Base-by-base conservation (phyloP, 1,140 invertebrate genomes). In the Gryon sp. region DNA sequence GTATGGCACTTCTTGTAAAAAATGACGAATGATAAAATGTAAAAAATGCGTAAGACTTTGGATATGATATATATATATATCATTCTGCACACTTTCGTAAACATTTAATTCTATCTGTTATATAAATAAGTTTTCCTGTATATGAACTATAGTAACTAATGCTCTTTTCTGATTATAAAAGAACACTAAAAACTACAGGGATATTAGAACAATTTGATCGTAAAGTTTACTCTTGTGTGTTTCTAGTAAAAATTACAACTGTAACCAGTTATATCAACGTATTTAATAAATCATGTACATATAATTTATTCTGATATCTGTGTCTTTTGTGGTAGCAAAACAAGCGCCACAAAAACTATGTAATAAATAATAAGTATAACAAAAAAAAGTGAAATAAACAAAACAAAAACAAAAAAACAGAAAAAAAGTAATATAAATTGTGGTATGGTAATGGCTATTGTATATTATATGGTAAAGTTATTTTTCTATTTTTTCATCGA, bases 401-500 rank as follows among this genome's bases (percentile, higher is more conserved):
- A 24, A 24, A 24, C n/a, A 48, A 16, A n/a, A 20, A 46, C 20
- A 22, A 18, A 19, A 43, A 12, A 50, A 41, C 5, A 55, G 50
- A 38, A n/a, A 19, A 59, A 16, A 14, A 30, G 45, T 24, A 43
- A 30, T 7, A 41, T 9, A 66, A 52, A 45, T 62, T 55, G 2
- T 28, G 1, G 2, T 2, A 7, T 3, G 7, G 2, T 32, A 45
- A 72, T 46, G 15, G 15, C 32, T 55, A 53, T 43, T 5, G 7
- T 43, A 60, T 55, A 53, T 43, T 5, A 5, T 43, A 60, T 30
- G 36, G 46, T 60, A 16, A 57, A 69, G 60, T 72, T 72, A 63
- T 72, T 72, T 72, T 72, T 63, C 57, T 72, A 72, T 63, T 72
- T 72, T 63, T 72, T 72, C 68, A 72, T 63, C 40, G 50, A 63